Base-by-base conservation (phyloP, 1,140 invertebrate species). In the Hormaphis cornu region DNA sequence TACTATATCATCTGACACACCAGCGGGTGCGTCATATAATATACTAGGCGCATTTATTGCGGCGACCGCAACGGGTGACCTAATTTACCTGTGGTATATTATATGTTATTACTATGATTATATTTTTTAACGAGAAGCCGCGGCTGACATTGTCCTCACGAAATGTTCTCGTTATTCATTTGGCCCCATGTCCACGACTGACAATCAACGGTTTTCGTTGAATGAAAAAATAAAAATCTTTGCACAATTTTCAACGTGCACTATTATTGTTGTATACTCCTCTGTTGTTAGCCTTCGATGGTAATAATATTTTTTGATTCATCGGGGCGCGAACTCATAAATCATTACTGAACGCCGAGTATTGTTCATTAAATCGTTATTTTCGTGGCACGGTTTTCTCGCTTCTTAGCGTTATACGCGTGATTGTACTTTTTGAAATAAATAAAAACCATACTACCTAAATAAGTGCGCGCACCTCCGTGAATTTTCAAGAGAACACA, bases 101-200 rank as follows among this genome's bases (percentile, higher is more conserved):
- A n/a, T 58, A 37, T 20, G 37, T 37, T 56, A 20, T 16, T 58
- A 37, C 40, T 58, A 58, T 58, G 16, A 58, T 40, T 58, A 35
- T 58, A 18, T 44, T 58, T 42, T 28, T 44, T 61, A 44, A 61
- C 24, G 22, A 44, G 16, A 61, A 61, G 58, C 22, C 33, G 20
- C n/a, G n/a, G n/a, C 33, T 56, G 53, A 56, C 53, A 56, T 44
- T 61, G 58, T 59, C 37, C 58, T 61, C 58, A 61, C 40, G 58
- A 61, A 61, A 61, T 61, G 10, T 20, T 18, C 58, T 61, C 58
- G 37, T 61, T 61, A 61, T 30, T 42, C 35, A 44, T 44, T 44
- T 44, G 40, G 58, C 40, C 35, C 18, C 28, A 54, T 54, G 52
- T 54, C 28, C 14, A 56, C n/a, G n/a, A 42, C 24, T 30, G 12